Evolutionary conservation across 2,797 vertebrate genomes (phyloP), one percentile per base, ranked within the genome.

Genomic region (Capromys pilorides): DNA sequence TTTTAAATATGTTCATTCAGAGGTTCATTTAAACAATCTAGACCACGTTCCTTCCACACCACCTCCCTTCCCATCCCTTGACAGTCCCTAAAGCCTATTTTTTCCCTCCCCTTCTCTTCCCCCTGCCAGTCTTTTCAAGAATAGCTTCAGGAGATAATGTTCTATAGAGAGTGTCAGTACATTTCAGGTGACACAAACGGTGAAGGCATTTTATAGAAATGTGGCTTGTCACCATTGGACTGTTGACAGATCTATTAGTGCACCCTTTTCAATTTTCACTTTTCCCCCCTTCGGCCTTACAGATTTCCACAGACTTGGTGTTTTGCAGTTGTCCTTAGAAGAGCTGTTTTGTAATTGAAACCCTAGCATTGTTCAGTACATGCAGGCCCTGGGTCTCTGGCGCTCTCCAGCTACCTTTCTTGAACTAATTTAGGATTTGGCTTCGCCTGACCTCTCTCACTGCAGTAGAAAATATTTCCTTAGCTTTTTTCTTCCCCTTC

Each of bases 401-500:
- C 73, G 62, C 88, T 87, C 91, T 96, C 97, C 96, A 84, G 94
- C 96, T 94, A 95, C 93, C 97, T 96, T 97, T 97, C 96, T 93
- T 57, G 92, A 97, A 94, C 95, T 98, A 98, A 98, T 97, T 97
- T 98, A 95, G 96, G 96, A 96, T 96, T 97, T 96, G 97, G 96
- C 97, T 98, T 96, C 88, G 80, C 93, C 96, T 97, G 97, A 98
- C 97, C 96, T 97, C 87, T 92, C 95, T 97, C 92, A 26, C 94
- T 91, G 83, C 92, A 84, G 96, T 91, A 96, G 96, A 97, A 97
- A 96, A 71, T 96, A 89, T 77, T 98, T 94, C 93, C 97, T 97
- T 98, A 96, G 88, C 94, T 95, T 97, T 97, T 97, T 97, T 97
- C 79, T 31, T 77, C n/a, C 79, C 77, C 77, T 28, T 80, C 62